phyloP scores from a whole-genome alignment of 2,888 invertebrate genomes.

The Lasioglossum zephyrum region DNA sequence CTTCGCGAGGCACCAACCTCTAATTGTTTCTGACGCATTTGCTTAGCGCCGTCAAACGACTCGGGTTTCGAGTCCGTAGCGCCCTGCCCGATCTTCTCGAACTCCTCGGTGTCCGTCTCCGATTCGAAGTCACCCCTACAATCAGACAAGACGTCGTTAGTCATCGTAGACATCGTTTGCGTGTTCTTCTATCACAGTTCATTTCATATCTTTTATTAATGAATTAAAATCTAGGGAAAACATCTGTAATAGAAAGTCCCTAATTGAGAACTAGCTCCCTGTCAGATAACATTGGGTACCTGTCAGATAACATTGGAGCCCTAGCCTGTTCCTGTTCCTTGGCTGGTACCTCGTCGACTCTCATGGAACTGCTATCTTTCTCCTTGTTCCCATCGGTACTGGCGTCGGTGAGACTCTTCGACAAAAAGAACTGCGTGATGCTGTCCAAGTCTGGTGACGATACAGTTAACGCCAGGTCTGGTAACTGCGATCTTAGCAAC shows the following conservation, averaged over 20 bases:
- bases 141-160: slow-evolving; percentile 15
- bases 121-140: slow-evolving; percentile 90
- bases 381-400: slow-evolving; percentile 77
- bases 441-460: slow-evolving; percentile 89
- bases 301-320: slow-evolving; percentile 76
- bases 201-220: not conserved
- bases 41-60: slow-evolving; percentile 76
- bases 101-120: slow-evolving; percentile 93
- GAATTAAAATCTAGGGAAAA: not conserved
- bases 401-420: slow-evolving; percentile 83
- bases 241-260: not conserved
- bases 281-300: slow-evolving; percentile 74
- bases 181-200: not conserved
- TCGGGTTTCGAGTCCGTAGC: slow-evolving; percentile 77
- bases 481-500: slow-evolving; percentile 87
- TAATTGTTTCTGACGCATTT: slow-evolving; percentile 79
- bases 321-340: slow-evolving; percentile 73
- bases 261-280: not conserved
- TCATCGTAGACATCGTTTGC: not conserved
- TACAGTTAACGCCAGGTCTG: slow-evolving; percentile 88
- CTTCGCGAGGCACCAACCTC: slow-evolving; percentile 83
- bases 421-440: slow-evolving; percentile 90
- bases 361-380: slow-evolving; percentile 77
- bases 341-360: slow-evolving; percentile 71
- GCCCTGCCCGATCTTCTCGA: slow-evolving; percentile 90